phyloP scores from a whole-genome alignment of 2,797 vertebrate genomes.

The Pyrocephalus nanus region DNA sequence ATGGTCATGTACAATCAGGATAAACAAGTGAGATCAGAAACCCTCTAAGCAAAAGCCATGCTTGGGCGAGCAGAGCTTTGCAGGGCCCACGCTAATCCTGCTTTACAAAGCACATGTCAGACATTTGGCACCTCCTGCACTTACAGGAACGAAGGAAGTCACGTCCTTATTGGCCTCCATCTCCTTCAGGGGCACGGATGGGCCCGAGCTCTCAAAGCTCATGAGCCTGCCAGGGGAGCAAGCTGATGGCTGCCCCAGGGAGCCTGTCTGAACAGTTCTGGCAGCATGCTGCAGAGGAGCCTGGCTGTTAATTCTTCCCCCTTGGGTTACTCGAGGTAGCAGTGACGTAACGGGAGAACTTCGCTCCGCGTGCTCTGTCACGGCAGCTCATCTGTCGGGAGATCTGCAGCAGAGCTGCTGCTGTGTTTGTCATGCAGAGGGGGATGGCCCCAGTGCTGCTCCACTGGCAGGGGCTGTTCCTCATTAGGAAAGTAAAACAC shows the following conservation, averaged over 20 bases:
- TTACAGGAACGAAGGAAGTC: not conserved
- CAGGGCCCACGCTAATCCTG: not conserved
- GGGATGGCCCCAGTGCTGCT: not conserved
- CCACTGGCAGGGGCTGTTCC: not conserved
- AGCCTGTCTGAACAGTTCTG: not conserved
- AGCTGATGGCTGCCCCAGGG: not conserved
- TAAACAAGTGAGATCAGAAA: slow-evolving; percentile 32
- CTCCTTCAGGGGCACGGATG: not conserved
- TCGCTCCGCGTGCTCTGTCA: not conserved
- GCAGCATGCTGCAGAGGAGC: not conserved
- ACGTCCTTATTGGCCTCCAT: not conserved
- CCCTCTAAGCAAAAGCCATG: not conserved
- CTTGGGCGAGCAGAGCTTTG: not conserved
- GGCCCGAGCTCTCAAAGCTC: not conserved
- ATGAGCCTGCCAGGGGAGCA: not conserved
- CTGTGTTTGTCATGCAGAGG: not conserved
- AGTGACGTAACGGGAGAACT: slow-evolving; percentile 41
- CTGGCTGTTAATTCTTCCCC: slow-evolving; percentile 26
- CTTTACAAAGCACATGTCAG: not conserved
- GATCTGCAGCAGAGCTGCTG: not conserved
- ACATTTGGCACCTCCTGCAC: not conserved
- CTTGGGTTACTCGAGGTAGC: slow-evolving; percentile 48
- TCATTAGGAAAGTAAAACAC: not conserved
- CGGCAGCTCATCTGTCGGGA: not conserved
- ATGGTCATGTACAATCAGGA: not conserved